Evolutionary conservation across 1,140 invertebrate species (phyloP).

Genomic region (Drosophila albomicans): DNA sequence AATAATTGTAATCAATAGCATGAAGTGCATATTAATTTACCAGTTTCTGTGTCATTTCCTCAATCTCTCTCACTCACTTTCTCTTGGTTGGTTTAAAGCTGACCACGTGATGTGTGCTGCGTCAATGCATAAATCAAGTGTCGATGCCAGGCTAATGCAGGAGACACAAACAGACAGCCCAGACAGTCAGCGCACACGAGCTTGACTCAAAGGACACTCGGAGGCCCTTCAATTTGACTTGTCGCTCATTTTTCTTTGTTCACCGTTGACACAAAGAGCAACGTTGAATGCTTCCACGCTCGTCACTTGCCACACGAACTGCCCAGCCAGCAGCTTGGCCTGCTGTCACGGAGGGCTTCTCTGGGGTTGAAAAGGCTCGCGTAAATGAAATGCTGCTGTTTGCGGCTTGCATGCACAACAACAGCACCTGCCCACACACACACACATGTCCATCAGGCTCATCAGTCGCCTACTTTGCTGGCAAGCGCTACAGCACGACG

Average conservation of each 20-base stretch:
- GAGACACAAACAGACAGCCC: neutral
- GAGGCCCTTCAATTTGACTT: conserved; percentile 52
- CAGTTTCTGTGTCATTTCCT: neutral
- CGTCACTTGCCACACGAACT: neutral
- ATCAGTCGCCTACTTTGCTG: conserved; percentile 23
- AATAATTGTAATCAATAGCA: conserved; percentile 50
- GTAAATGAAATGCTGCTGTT: conserved; percentile 31
- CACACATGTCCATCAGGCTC: conserved; percentile 28
- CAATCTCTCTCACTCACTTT: too few species aligned
- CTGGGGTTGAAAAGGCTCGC: neutral
- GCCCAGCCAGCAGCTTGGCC: neutral
- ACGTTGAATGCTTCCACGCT: conserved; percentile 7
- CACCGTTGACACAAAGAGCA: conserved; percentile 39
- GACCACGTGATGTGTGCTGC: conserved; percentile 16
- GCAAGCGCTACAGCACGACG: neutral
- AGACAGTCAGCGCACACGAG: neutral
- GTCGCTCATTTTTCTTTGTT: conserved; percentile 48
- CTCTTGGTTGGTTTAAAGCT: neutral
- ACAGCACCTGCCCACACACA: conserved; percentile 5
- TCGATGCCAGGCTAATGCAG: conserved; percentile 15
- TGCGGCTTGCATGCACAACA: conserved; percentile 22
- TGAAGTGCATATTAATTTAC: conserved; percentile 40
- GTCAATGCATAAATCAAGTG: conserved; percentile 56
- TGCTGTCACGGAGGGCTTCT: neutral
- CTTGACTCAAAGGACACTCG: conserved; percentile 13